A percentile compares a stretch with the other conserved stretches of the same genome.
Conservation (phyloP, 2,797 vertebrate species). For the Tapirus indicus region DNA sequence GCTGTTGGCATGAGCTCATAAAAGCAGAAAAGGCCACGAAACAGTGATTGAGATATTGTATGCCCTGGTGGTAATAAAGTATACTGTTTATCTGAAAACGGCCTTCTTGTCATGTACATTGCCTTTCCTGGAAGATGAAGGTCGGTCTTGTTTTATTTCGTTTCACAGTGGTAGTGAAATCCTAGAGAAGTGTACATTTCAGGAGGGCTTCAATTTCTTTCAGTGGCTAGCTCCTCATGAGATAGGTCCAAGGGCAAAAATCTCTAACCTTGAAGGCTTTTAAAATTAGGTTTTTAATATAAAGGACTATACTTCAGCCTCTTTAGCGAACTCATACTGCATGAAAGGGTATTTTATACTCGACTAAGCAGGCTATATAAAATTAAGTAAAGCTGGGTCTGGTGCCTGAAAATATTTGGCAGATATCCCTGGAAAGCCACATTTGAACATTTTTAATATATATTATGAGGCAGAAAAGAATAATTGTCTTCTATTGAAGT, state of each 20-base stretch:
- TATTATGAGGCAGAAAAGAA: constrained; percentile 94
- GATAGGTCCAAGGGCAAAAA: constrained; percentile 68
- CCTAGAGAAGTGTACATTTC: constrained; percentile 49
- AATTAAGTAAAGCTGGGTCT: constrained; percentile 92
- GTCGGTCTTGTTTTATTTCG: constrained; percentile 50
- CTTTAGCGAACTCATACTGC: constrained; percentile 89
- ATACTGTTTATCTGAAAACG: constrained; percentile 65
- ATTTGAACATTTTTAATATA: constrained; percentile 94
- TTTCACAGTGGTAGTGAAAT: constrained; percentile 21
- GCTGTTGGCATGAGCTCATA: constrained; percentile 77
- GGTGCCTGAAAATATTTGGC: constrained; percentile 94
- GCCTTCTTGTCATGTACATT: constrained; percentile 58
- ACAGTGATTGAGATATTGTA: background rate
- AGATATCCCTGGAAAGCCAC: constrained; percentile 93
- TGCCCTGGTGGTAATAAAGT: constrained; percentile 53
- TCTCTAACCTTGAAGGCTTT: constrained; percentile 62
- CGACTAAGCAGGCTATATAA: constrained; percentile 91
- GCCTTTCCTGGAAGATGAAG: constrained; percentile 53
- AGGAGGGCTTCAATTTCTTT: constrained; percentile 72
- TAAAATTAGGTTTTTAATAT: constrained; percentile 82
- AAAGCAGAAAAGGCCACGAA: constrained; percentile 73
- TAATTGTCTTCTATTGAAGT: constrained; percentile 93
- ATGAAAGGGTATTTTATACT: constrained; percentile 90
- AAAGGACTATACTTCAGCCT: constrained; percentile 82
- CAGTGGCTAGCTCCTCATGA: constrained; percentile 68